Percentiles rank a stretch among this genome's conserved stretches.
Conservation (phyloP, 2,113 vertebrate species). For the Corythornis madagascariensis region DNA sequence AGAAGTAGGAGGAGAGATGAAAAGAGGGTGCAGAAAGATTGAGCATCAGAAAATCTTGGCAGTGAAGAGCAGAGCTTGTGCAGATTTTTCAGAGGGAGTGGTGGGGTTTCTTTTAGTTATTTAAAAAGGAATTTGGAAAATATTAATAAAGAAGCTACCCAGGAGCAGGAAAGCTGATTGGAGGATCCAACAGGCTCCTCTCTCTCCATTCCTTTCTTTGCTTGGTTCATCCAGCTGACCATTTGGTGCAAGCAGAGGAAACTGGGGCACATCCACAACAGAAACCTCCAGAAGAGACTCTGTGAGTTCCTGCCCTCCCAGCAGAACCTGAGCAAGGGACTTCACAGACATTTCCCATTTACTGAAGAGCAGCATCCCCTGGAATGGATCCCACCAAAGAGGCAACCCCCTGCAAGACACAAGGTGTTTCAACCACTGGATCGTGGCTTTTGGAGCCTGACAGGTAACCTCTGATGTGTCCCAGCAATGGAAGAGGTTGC, state of each 20-base stretch:
- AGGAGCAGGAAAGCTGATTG: not conserved
- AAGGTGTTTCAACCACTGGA: not conserved
- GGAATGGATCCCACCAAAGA: not conserved
- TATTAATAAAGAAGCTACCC: not conserved
- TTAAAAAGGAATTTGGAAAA: not conserved
- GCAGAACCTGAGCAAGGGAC: not conserved
- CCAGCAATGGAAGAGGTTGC: not conserved
- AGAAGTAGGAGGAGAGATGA: slow-evolving; percentile 23
- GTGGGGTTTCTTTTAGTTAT: not conserved
- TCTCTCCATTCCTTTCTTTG: not conserved
- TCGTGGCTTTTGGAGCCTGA: not conserved
- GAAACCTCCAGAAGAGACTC: not conserved
- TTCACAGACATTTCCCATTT: not conserved
- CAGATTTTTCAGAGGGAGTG: not conserved
- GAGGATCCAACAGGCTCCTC: not conserved
- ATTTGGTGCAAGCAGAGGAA: not conserved
- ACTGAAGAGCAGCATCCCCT: not conserved
- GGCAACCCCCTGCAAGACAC: not conserved
- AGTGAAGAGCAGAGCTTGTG: not conserved
- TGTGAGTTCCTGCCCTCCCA: not conserved
- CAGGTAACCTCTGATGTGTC: not conserved
- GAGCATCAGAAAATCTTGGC: slow-evolving; percentile 7
- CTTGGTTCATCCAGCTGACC: not conserved
- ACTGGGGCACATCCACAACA: not conserved
- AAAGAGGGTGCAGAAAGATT: not conserved